Conservation (phyloP, 2,113 vertebrate species). For the Halichoerus grypus region DNA sequence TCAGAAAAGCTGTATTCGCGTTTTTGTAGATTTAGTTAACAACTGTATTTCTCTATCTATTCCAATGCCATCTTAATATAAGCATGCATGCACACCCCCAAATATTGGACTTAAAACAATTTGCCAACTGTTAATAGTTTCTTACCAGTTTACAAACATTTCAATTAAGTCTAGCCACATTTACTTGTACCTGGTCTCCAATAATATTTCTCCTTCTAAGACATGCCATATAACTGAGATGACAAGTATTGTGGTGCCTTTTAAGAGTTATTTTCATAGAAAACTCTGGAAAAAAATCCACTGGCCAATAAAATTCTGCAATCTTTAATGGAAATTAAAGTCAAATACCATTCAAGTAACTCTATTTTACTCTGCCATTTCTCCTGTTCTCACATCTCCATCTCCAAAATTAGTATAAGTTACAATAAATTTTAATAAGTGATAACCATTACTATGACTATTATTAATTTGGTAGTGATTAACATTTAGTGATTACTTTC, state of each 20-base stretch:
- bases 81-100: not conserved
- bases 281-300: not conserved
- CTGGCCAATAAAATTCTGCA: not conserved
- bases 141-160: not conserved
- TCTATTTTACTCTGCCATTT: not conserved
- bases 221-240: not conserved
- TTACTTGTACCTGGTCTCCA: not conserved
- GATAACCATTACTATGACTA: not conserved
- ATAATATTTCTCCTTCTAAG: not conserved
- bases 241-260: not conserved
- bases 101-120: not conserved
- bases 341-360: not conserved
- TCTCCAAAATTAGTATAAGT: not conserved
- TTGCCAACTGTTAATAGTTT: not conserved
- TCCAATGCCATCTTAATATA: not conserved
- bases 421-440: not conserved
- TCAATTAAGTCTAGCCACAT: not conserved
- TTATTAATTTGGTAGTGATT: not conserved
- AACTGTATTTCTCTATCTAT: not conserved
- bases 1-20: not conserved
- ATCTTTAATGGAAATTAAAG: not conserved
- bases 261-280: slow-evolving; percentile 5
- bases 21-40: not conserved
- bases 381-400: not conserved
- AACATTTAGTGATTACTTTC: not conserved